phyloP scores from a whole-genome alignment of 2,888 invertebrate genomes.

The Oscheius sp. region DNA sequence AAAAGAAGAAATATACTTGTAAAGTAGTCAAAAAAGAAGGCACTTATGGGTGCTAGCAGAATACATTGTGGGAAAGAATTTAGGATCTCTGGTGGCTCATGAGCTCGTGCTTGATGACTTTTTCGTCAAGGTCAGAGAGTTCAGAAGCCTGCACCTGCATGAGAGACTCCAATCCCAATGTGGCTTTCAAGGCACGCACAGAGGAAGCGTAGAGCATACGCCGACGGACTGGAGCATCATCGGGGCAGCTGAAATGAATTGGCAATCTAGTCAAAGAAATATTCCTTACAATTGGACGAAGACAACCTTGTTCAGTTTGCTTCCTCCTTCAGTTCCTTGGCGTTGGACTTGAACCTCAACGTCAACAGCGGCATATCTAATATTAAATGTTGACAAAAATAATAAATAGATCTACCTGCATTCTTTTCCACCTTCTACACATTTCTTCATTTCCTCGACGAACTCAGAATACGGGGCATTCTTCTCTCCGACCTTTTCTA shows the following conservation, averaged over 20 bases:
- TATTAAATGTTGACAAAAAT: neutral
- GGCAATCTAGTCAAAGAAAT: conserved; percentile 35
- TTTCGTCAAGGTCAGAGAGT: conserved; percentile 73
- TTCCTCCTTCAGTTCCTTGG: conserved; percentile 72
- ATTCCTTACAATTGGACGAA: conserved; percentile 72
- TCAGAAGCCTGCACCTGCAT: conserved; percentile 73
- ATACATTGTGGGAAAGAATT: conserved; percentile 24
- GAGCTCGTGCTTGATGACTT: conserved; percentile 72
- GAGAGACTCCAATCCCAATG: conserved; percentile 72
- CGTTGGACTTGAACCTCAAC: conserved; percentile 72
- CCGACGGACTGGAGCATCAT: conserved; percentile 72
- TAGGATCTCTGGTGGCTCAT: conserved; percentile 71
- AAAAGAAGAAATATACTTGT: conserved; percentile 4
- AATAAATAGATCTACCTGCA: conserved; percentile 59
- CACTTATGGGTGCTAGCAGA: conserved; percentile 12
- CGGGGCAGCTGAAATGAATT: conserved; percentile 71
- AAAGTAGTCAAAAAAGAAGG: neutral
- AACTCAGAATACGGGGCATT: conserved; percentile 73
- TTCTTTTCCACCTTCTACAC: conserved; percentile 71
- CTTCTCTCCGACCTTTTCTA: conserved; percentile 73
- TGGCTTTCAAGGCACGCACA: conserved; percentile 72
- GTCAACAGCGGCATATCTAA: conserved; percentile 72
- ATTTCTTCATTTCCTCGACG: conserved; percentile 68
- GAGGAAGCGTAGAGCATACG: conserved; percentile 74
- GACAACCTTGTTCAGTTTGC: conserved; percentile 72